Conservation (phyloP, 2,113 vertebrate genomes). For the Menidia beryllina region DNA sequence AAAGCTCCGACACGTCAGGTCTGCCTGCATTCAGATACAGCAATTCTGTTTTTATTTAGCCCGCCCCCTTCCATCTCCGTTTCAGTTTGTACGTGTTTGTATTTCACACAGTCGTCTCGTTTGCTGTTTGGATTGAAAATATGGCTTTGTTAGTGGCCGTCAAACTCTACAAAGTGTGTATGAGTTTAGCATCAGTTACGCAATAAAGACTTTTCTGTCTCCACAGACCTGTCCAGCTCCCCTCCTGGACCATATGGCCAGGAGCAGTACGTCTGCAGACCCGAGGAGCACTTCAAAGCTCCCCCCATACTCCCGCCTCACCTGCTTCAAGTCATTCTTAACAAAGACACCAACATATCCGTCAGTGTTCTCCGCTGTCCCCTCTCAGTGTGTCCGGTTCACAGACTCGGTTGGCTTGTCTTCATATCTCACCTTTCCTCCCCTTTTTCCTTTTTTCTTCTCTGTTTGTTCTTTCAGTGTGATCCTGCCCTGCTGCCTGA, state of each 20-base stretch:
- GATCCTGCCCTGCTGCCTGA: slow-evolving; percentile 96
- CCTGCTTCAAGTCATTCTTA: slow-evolving; percentile 98
- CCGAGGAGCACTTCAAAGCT: slow-evolving; percentile 94
- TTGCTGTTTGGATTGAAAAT: no score
- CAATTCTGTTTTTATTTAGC: background rate
- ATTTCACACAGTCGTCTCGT: no score
- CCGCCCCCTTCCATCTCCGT: no score
- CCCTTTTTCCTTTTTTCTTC: slow-evolving; percentile 1
- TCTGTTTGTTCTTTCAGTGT: slow-evolving; percentile 82
- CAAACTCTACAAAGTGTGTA: background rate
- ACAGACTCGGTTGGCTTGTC: background rate
- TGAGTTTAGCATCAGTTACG: no score
- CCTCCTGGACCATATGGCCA: slow-evolving; percentile 95
- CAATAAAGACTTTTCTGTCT: background rate
- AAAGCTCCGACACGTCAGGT: slow-evolving; percentile 94
- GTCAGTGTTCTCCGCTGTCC: slow-evolving; percentile 80
- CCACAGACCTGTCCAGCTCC: slow-evolving; percentile 93
- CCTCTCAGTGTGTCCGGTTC: no score
- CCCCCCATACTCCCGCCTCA: slow-evolving; percentile 97
- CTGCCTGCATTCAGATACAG: background rate
- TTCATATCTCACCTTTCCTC: background rate
- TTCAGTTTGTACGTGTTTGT: no score
- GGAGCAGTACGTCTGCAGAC: slow-evolving; percentile 90
- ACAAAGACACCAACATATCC: slow-evolving; percentile 98
- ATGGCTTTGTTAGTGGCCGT: no score